Conservation (phyloP, 2,113 vertebrate species). For the Ammospiza nelsoni region DNA sequence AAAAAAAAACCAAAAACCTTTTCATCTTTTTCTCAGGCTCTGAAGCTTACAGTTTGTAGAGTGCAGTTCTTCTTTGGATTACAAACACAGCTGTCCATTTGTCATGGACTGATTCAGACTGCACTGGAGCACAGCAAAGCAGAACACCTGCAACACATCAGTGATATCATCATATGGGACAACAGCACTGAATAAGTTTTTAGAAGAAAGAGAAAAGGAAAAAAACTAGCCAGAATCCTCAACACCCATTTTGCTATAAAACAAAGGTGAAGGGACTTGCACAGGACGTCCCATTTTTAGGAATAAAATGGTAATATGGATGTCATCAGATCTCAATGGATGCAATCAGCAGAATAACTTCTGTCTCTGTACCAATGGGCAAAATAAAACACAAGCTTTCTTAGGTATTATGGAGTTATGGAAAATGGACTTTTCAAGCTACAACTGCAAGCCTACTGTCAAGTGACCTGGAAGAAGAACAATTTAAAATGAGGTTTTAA, state of each 20-base stretch:
- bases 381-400: background rate
- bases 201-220: background rate
- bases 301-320: background rate
- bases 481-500: background rate
- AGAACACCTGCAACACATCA: background rate
- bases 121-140: background rate
- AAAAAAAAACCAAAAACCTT: background rate
- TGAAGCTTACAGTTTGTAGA: background rate
- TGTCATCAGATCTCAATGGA: background rate
- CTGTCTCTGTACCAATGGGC: background rate
- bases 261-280: background rate
- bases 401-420: background rate
- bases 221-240: background rate
- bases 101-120: background rate
- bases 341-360: background rate
- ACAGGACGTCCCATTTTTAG: background rate
- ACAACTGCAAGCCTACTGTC: background rate
- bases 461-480: background rate
- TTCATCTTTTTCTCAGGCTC: background rate
- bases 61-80: background rate
- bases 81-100: background rate
- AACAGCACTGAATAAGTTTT: background rate
- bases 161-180: accelerated
- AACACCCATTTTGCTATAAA: background rate
- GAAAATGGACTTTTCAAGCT: background rate